phyloP scores from a whole-genome alignment of 92 coral and sea anemone genomes.

The Bergia puertoricense region DNA sequence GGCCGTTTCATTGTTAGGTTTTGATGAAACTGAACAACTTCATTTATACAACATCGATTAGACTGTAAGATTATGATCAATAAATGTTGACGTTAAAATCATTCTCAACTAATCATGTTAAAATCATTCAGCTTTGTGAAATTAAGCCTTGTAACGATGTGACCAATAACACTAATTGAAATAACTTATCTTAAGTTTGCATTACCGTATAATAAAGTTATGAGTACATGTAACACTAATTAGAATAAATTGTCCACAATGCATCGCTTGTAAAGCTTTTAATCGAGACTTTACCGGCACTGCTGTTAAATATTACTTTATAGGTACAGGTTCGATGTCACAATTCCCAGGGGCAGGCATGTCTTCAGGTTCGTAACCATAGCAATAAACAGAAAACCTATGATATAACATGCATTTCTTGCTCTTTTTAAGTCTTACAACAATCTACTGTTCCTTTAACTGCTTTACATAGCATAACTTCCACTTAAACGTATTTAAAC shows the following conservation, averaged over 20 bases:
- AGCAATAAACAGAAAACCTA: background rate
- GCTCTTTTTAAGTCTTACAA: no score
- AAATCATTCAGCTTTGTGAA: background rate
- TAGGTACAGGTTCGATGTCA: constrained; percentile 31
- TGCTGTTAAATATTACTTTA: constrained; percentile 3
- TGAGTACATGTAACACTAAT: no score
- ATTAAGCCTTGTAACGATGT: no score
- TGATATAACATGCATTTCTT: background rate
- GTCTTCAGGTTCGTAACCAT: constrained; percentile 29
- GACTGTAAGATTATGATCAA: no score
- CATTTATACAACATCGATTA: background rate
- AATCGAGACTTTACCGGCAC: background rate
- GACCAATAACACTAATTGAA: no score
- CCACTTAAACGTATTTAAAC: background rate
- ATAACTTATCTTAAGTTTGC: background rate
- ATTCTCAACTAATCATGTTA: background rate
- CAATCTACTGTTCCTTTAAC: no score
- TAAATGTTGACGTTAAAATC: background rate
- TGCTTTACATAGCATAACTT: background rate
- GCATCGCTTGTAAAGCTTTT: background rate
- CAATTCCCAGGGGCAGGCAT: constrained; percentile 35
- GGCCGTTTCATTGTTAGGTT: background rate
- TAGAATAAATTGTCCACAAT: no score
- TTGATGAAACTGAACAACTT: no score
- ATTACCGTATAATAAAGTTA: no score